phyloP scores from a whole-genome alignment of 1,140 invertebrate genomes.

The Bombus turneri region DNA sequence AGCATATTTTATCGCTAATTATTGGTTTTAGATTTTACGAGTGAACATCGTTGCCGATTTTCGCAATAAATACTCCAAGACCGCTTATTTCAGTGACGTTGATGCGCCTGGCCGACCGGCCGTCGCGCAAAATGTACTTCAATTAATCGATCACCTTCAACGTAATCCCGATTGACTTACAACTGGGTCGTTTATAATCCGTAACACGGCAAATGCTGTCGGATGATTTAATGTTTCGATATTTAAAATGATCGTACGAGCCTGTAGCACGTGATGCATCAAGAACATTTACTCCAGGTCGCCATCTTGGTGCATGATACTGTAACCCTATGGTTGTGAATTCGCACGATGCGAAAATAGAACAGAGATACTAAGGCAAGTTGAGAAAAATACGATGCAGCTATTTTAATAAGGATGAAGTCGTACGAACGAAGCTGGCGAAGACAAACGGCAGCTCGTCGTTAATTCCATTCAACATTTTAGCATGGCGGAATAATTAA shows the following conservation, averaged over 20 bases:
- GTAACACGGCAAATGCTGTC: conserved; percentile 24
- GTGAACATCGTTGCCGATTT: conserved; percentile 28
- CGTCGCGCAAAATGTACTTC: conserved; percentile 43
- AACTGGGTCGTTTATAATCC: conserved; percentile 65
- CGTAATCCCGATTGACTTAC: conserved; percentile 62
- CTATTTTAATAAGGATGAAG: conserved; percentile 21
- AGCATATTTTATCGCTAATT: conserved; percentile 26
- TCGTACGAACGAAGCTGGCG: conserved; percentile 46
- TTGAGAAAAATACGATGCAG: neutral
- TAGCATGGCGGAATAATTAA: conserved; percentile 46
- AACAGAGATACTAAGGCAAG: neutral
- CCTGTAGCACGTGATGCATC: too few species aligned
- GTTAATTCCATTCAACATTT: conserved; percentile 47
- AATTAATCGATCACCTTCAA: conserved; percentile 60
- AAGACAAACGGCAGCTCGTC: conserved; percentile 49
- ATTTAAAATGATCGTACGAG: neutral
- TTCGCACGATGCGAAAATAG: neutral
- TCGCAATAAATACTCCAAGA: conserved; percentile 45
- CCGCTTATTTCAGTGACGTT: conserved; percentile 48
- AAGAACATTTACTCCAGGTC: neutral
- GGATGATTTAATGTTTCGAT: conserved; percentile 52
- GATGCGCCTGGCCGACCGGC: conserved; percentile 32
- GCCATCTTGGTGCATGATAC: neutral
- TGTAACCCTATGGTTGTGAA: neutral
- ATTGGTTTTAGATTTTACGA: conserved; percentile 28